Conservation (phyloP, 2,113 vertebrate genomes). For the Speoplatyrhinus poulsoni region DNA sequence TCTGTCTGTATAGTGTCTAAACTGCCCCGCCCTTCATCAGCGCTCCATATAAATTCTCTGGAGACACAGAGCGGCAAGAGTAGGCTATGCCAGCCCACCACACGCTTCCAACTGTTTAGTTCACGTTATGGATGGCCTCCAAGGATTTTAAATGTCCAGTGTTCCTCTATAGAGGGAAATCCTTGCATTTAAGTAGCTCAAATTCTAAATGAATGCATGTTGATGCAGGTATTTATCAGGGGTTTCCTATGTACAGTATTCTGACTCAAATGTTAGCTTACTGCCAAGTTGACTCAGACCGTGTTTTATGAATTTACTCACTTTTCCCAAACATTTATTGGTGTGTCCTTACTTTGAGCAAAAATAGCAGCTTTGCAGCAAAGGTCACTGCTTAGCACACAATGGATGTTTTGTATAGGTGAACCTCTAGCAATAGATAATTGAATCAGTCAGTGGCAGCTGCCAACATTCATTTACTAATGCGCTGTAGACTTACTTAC, state of each 20-base stretch:
- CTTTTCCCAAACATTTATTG: slow-evolving; percentile 32
- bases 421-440: slow-evolving; percentile 21
- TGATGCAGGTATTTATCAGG: slow-evolving; percentile 32
- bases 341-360: slow-evolving; percentile 26
- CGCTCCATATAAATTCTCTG: neutral
- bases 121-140: slow-evolving; percentile 26
- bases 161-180: slow-evolving; percentile 24
- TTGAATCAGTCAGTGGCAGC: slow-evolving; percentile 2
- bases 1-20: slow-evolving; percentile 6
- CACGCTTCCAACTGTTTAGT: slow-evolving; percentile 46
- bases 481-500: slow-evolving; percentile 18
- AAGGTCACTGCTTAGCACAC: slow-evolving; percentile 37
- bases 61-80: slow-evolving; percentile 10
- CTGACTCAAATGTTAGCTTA: slow-evolving; percentile 20
- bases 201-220: neutral
- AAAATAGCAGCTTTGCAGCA: slow-evolving; percentile 39
- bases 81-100: slow-evolving; percentile 20
- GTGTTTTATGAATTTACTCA: slow-evolving; percentile 40
- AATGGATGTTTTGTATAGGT: slow-evolving; percentile 32
- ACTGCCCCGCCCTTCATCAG: slow-evolving; percentile 8
- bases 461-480: slow-evolving; percentile 40
- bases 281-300: slow-evolving; percentile 26
- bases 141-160: slow-evolving; percentile 26
- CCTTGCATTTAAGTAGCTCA: slow-evolving; percentile 3
- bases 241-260: slow-evolving; percentile 19